Evolutionary conservation across 2,797 vertebrate species (phyloP).

Genomic region (Melanotaenia nigrans): DNA sequence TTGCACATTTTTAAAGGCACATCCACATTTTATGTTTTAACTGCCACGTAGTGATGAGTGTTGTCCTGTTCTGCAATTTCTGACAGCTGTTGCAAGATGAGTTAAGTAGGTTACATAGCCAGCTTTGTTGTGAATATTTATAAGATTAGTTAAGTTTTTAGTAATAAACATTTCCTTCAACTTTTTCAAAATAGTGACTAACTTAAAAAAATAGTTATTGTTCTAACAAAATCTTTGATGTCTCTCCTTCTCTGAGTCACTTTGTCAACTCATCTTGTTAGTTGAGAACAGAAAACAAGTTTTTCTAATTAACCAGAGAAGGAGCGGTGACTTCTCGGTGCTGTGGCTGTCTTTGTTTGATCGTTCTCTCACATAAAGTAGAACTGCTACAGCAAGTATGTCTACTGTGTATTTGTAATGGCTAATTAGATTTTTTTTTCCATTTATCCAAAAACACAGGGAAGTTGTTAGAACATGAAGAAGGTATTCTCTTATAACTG

Average conservation of each 20-base stretch:
- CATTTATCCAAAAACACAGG: constrained; percentile 12
- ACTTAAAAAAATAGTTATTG: constrained; percentile 25
- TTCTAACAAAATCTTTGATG: constrained; percentile 31
- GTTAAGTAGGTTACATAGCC: too few species aligned
- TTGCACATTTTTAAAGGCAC: too few species aligned
- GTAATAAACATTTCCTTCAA: constrained; percentile 14
- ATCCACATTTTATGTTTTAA: too few species aligned
- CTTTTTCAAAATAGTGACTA: constrained; percentile 17
- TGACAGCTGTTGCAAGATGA: too few species aligned
- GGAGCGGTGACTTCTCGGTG: constrained; percentile 41
- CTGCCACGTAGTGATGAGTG: too few species aligned
- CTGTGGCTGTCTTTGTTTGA: constrained; percentile 53
- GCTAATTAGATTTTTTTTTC: constrained; percentile 60
- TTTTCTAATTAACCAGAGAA: constrained; percentile 67
- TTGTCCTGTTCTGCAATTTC: too few species aligned
- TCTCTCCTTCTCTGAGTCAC: constrained; percentile 34
- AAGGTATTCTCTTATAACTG: constrained; percentile 30
- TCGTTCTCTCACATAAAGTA: constrained; percentile 62
- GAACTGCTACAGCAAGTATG: constrained; percentile 19
- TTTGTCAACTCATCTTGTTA: constrained; percentile 46
- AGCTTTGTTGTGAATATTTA: too few species aligned
- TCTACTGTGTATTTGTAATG: constrained; percentile 43
- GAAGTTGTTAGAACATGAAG: constrained; percentile 44
- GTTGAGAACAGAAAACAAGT: constrained; percentile 57
- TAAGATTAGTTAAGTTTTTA: constrained; percentile 7